phyloP scores from a whole-genome alignment of 2,113 vertebrate species.

The Eptatretus burgeri region DNA sequence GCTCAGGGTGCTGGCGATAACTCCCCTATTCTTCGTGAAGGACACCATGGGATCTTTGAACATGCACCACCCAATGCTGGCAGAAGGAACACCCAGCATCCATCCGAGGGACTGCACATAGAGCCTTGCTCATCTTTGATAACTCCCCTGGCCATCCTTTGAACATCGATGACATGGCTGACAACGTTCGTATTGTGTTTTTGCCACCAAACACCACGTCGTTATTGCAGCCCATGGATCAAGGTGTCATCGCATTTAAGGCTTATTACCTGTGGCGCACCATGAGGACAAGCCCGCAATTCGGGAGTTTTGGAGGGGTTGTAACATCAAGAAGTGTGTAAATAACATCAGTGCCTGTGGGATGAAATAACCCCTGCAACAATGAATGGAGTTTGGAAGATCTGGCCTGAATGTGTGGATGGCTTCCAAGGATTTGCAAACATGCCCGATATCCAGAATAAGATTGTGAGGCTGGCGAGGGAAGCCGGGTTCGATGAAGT shows the following conservation, averaged over 20 bases:
- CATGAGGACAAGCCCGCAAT: background rate
- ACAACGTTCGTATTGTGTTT: background rate
- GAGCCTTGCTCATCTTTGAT: background rate
- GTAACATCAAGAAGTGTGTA: slow-evolving; percentile 5
- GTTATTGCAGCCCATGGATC: background rate
- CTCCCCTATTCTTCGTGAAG: no score
- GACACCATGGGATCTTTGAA: no score
- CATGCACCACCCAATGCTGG: no score
- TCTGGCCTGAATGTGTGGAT: slow-evolving; percentile 5
- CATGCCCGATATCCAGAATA: background rate
- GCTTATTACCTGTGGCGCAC: background rate
- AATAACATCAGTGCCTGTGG: background rate
- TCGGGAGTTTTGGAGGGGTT: background rate
- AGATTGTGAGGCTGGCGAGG: background rate
- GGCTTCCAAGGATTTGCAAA: background rate
- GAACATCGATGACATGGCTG: background rate
- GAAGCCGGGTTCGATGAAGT: slow-evolving; percentile 3
- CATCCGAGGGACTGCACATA: no score
- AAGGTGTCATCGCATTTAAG: background rate
- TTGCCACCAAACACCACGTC: background rate
- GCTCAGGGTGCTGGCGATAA: no score
- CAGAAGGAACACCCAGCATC: no score
- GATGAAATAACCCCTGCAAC: background rate
- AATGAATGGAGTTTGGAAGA: slow-evolving; percentile 6
- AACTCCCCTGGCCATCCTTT: background rate